phyloP scores from a whole-genome alignment of 2,888 invertebrate genomes.

The Drosophila testacea region DNA sequence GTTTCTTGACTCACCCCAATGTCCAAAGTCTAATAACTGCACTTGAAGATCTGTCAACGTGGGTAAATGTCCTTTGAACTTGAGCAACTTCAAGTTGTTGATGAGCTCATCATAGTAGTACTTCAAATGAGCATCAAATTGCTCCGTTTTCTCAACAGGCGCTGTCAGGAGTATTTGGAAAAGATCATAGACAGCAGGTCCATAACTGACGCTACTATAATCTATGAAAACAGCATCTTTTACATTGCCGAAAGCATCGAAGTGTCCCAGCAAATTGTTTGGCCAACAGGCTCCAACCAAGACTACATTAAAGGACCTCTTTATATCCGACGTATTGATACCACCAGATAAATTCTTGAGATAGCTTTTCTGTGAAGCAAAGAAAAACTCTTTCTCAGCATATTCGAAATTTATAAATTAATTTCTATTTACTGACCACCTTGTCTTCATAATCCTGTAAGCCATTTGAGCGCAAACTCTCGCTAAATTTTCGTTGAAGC shows the following conservation, averaged over 20 bases:
- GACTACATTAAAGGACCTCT: conserved; percentile 66
- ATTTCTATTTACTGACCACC: conserved; percentile 55
- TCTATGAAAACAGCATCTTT: conserved; percentile 71
- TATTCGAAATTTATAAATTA: not conserved
- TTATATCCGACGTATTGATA: conserved; percentile 15
- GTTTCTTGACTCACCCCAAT: conserved; percentile 61
- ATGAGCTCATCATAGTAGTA: conserved; percentile 73
- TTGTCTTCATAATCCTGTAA: conserved; percentile 65
- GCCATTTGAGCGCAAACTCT: conserved; percentile 56
- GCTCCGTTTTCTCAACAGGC: conserved; percentile 64
- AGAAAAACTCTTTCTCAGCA: not conserved
- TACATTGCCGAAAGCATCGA: conserved; percentile 63
- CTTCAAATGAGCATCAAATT: conserved; percentile 76
- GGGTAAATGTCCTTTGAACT: conserved; percentile 68
- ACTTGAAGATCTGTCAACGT: conserved; percentile 76
- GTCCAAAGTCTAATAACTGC: conserved; percentile 66
- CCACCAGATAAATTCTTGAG: conserved; percentile 33
- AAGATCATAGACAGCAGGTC: conserved; percentile 75
- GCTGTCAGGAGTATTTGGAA: conserved; percentile 75
- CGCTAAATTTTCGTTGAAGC: conserved; percentile 55
- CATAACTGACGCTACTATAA: conserved; percentile 65
- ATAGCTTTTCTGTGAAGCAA: conserved; percentile 55
- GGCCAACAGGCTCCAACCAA: conserved; percentile 76
- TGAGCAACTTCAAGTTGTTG: conserved; percentile 60
- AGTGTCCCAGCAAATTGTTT: conserved; percentile 73